Conservation (phyloP, 2,797 vertebrate genomes). For the Notoglanidium macrostoma region DNA sequence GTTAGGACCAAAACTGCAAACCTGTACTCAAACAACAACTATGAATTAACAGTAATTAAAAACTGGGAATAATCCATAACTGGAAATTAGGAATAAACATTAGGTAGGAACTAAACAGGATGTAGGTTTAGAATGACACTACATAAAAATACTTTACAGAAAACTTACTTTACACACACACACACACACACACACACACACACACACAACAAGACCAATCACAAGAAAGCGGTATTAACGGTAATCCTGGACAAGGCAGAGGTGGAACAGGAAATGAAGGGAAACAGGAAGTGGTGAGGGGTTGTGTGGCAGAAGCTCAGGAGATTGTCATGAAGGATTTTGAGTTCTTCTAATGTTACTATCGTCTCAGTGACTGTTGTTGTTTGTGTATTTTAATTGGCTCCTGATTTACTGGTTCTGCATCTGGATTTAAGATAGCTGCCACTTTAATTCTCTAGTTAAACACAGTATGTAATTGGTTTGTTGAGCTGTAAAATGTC, state of each 20-base stretch:
- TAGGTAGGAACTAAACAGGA: neutral
- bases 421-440: neutral
- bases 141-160: neutral
- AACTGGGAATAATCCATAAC: neutral
- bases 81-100: neutral
- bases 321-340: neutral
- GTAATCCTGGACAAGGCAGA: neutral
- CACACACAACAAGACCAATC: neutral
- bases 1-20: neutral
- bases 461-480: no score
- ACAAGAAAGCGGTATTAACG: neutral
- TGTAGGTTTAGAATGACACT: neutral
- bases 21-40: neutral
- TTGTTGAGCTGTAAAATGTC: neutral
- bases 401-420: neutral
- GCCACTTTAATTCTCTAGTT: no score
- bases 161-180: neutral
- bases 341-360: neutral
- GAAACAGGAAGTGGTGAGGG: neutral
- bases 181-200: conserved; percentile 8
- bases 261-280: neutral
- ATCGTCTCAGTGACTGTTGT: neutral
- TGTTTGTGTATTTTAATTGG: neutral
- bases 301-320: neutral
- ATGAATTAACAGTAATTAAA: neutral